Evolutionary conservation across 2,113 vertebrate genomes (phyloP), one percentile per base, ranked within the genome.

Genomic region (Dissostichus mawsoni): DNA sequence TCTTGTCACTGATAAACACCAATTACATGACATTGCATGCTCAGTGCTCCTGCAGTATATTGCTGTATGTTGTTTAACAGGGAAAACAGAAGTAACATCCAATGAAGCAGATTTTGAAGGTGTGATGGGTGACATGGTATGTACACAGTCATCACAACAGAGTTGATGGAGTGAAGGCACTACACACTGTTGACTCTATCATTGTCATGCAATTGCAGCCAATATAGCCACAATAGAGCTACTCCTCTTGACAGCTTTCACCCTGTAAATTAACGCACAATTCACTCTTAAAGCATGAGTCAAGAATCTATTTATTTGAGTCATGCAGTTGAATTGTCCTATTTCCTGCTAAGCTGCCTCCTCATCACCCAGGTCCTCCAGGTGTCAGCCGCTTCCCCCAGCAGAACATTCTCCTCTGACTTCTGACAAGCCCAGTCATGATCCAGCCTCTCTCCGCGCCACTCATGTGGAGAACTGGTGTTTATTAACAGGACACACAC

Each of bases 361-460:
- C 72, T 84, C 85, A 76, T 86, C 82, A 74, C 67, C 68, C 64
- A 53, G 72, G 74, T 81, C 76, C 78, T 84, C 77, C 67, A 82
- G 77, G 80, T 87, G 86, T 83, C 75, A 73, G 80, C 62, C 8
- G 16, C 55, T 62, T 86, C 63, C 50, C 48, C 51, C 77, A 45
- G 67, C 64, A 73, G 66, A 85, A 76, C 80, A 65, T 85, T 88
- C 76, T 84, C 80, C 69, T 71, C 69, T 62, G 73, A 77, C 76
- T 85, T 68, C 50, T 84, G 74, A 83, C 90, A 92, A 88, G 90
- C 79, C 82, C 82, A 25, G 86, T 90, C 90, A 85, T 76, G 90
- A 91, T 83, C 33, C 20, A 3, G n/a, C 52, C 33, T 44, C 77
- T 64, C 25, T 68, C 76, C 73, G 59, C 18, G 2, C 45, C 56